Evolutionary conservation across 2,113 vertebrate species (phyloP).

Genomic region (Xenopus borealis): DNA sequence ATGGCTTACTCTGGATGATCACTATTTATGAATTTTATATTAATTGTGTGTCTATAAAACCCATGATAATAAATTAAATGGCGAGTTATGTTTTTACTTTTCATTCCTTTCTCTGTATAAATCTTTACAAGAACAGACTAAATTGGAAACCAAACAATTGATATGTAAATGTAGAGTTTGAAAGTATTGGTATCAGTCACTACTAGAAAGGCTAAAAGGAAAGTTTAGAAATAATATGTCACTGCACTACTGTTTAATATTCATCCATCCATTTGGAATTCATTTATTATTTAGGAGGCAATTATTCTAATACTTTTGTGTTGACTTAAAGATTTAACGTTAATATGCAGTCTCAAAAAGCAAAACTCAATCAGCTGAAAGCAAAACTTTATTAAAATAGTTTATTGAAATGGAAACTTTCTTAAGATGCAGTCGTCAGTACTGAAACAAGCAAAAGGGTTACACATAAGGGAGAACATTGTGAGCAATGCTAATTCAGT

Average conservation of each 20-base stretch:
- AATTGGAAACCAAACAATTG: background rate
- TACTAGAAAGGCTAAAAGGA: background rate
- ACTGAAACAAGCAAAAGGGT: too few species aligned
- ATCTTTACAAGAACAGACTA: background rate
- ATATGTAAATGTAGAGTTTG: background rate
- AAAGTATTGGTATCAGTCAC: background rate
- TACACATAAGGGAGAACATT: too few species aligned
- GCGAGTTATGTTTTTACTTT: too few species aligned
- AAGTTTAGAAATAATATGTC: background rate
- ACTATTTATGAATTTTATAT: too few species aligned
- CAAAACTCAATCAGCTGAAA: background rate
- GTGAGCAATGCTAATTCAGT: too few species aligned
- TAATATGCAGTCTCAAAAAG: background rate
- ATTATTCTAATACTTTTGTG: constrained; percentile 1
- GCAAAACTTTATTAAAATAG: background rate
- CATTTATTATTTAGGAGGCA: background rate
- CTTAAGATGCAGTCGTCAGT: background rate
- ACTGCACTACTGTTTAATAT: background rate
- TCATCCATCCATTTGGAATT: background rate
- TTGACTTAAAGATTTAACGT: background rate
- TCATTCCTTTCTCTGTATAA: too few species aligned
- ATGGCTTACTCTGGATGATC: too few species aligned
- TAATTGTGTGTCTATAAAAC: too few species aligned
- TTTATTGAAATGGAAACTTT: background rate
- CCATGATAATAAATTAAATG: too few species aligned